phyloP scores from a whole-genome alignment of 2,797 vertebrate species.

The Spinus pinus region DNA sequence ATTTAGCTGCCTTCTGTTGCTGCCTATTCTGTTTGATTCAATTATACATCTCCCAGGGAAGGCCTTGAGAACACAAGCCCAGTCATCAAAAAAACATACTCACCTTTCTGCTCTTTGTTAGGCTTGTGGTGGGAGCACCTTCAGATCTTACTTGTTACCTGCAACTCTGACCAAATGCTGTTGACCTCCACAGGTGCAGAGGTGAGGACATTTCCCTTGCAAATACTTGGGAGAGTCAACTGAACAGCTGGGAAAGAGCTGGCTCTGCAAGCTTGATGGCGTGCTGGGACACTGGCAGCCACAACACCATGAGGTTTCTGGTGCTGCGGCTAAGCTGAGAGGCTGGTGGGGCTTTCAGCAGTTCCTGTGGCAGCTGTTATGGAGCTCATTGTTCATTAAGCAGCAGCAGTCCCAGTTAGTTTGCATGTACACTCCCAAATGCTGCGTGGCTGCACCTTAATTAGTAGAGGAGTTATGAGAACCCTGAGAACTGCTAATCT shows the following conservation, averaged over 20 bases:
- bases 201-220: background rate
- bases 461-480: background rate
- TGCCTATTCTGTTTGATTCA: background rate
- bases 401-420: background rate
- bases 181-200: background rate
- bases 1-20: background rate
- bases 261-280: background rate
- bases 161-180: background rate
- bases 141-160: background rate
- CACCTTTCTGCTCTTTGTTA: background rate
- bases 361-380: background rate
- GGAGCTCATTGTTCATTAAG: background rate
- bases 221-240: background rate
- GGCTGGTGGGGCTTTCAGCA: background rate
- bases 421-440: background rate
- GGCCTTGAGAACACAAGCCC: background rate
- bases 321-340: background rate
- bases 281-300: accelerated
- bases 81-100: background rate
- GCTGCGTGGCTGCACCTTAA: background rate
- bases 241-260: background rate
- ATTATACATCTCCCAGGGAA: background rate
- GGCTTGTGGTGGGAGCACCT: background rate
- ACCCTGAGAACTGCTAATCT: background rate
- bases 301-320: background rate